phyloP scores from a whole-genome alignment of 2,113 vertebrate genomes.

The Micromys minutus region DNA sequence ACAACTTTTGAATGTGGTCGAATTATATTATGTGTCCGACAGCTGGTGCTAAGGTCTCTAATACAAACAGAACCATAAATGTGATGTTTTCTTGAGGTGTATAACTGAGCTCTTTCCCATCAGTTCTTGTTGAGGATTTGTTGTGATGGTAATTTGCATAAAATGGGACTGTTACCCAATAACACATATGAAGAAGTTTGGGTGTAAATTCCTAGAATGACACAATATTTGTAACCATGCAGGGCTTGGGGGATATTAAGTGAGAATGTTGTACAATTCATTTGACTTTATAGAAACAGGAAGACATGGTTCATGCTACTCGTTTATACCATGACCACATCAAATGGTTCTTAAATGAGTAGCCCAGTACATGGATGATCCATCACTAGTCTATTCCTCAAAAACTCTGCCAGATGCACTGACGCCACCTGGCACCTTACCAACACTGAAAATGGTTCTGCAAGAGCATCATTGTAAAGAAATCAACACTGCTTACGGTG shows the following conservation, averaged over 20 bases:
- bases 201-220: neutral
- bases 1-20: neutral
- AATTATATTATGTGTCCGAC: neutral
- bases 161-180: neutral
- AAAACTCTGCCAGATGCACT: neutral
- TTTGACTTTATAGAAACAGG: neutral
- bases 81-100: neutral
- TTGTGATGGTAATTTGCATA: neutral
- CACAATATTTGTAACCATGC: neutral
- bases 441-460: neutral
- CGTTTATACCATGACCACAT: neutral
- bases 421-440: neutral
- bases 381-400: neutral
- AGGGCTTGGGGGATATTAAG: neutral
- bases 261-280: neutral
- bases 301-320: neutral
- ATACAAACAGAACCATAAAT: neutral
- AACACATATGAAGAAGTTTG: neutral
- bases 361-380: neutral
- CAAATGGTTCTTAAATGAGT: neutral
- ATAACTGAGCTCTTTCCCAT: neutral
- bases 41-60: constrained; percentile 2
- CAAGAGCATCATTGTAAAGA: neutral
- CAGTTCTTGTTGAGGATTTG: neutral
- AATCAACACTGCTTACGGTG: neutral